Evolutionary conservation across 2,797 vertebrate genomes (phyloP), one percentile per base, ranked within the genome.

Genomic region (Simalia tracyae): DNA sequence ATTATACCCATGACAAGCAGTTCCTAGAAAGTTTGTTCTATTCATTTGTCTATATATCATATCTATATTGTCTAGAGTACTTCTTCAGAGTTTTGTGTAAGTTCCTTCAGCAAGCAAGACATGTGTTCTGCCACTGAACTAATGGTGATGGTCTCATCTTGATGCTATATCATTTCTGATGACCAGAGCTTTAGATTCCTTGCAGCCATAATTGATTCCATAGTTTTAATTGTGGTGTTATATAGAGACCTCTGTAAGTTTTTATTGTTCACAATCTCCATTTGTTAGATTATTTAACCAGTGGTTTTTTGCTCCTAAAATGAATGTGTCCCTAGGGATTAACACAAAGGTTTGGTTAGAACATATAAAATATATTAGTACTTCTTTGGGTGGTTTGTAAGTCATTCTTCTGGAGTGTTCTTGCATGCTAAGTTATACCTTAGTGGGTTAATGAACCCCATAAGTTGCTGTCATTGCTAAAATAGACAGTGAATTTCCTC

Each of bases 331-430:
- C 12, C 22, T 50, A 86, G 42, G n/a, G 50, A 26, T 68, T n/a
- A 10, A 93, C 54, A 91, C 63, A 92, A 86, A 50, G 1, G 36
- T 64, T 85, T 87, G 9, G 2, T 1, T 0, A 0, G 0, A 0
- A 76, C 87, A 89, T 22, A 31, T 19, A 36, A n/a, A 42, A 54
- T 88, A 31, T 11, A 24, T 50, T 91, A n/a, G 42, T 81, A 8
- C 66, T 94, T 91, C 5, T 91, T 42, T 88, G 89, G 42, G 19
- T 91, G 54, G 42, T 89, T 95, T 72, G 64, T 85, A 92, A 85
- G 86, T 0, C 12, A 7, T 90, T 94, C 63, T 91, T 66, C 76
- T 59, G 50, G 36, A 86, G 0, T 50, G 54, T 26, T 26, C 0
- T 28, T 0, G 11, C 7, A 46, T 59, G n/a, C 1, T 91, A 66